Base-by-base conservation (phyloP, 2,888 invertebrate genomes). In the Xestobium rufovillosum region DNA sequence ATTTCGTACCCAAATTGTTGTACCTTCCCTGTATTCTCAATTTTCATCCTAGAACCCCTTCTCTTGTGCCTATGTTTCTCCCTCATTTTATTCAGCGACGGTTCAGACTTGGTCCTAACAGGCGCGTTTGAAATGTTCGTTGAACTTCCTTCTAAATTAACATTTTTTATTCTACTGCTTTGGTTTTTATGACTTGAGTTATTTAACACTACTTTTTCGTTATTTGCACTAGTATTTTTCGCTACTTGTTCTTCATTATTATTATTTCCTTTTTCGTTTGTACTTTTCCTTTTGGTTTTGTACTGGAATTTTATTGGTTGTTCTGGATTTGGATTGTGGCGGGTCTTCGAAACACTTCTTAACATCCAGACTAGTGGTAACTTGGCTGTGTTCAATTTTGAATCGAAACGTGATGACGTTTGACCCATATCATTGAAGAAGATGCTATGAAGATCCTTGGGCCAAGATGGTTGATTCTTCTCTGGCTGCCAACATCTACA, bases 361-460 rank as follows among this genome's bases (percentile, higher is more conserved):
- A 83, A 66, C 38, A 83, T 80, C 83, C 84, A 83, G 34, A 82
- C 81, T 38, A 83, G 69, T 38, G 83, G 81, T 62, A 83, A 75
- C 63, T 82, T 83, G 45, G 82, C 71, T 51, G 70, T 67, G 48
- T 54, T 55, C 36, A 51, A 51, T 40, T 45, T 46, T 47, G 52
- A 51, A 49, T 48, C 53, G 47, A 53, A 40, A 61, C 64, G 64
- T 54, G 73, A 72, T 51, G 72, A 61, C 61, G 67, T 70, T 58
- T 73, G 73, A 60, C 73, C 73, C 73, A 73, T 66, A 34, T 46
- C 48, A 49, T 42, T 14, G 26, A 34, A 26, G 30, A 29, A 33
- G 31, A 39, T 25, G 29, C 29, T 33, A 33, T 16, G 9, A 4
- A 14, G 14, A 9, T n/a, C n/a, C n/a, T n/a, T n/a, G n/a, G n/a